Base-by-base conservation (phyloP, 2,888 invertebrate genomes). In the Tanypteryx hageni region DNA sequence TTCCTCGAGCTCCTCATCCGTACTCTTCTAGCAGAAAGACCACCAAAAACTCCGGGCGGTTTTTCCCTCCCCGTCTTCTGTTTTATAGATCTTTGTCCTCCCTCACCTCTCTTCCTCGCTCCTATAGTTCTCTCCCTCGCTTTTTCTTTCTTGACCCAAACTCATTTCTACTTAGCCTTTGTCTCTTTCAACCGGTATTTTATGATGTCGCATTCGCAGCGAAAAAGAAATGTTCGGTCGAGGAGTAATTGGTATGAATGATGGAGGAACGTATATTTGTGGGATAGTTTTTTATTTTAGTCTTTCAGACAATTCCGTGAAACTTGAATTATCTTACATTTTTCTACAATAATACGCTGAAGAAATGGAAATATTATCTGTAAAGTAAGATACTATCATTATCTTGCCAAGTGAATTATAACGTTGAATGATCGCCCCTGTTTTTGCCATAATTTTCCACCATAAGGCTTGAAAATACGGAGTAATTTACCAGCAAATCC, bases 161-260 rank as follows among this genome's bases (percentile, higher is more conserved):
- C 18, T 89, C 61, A 58, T 89, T 89, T 89, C 61, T 89, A 57
- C 58, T 89, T 22, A 4, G 31, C 58, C 44, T 89, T 27, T 58
- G 11, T 57, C n/a, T 85, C n/a, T 85, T 85, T 57, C 58, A 14
- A 85, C n/a, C 31, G 31, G 22, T 89, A 61, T 16, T 9, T 27
- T 58, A 58, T 61, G 27, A 27, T 27, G 58, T 89, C 31, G 61
- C 61, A 27, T 59, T 89, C 9, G 27, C n/a, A n/a, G 22, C 10
- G 89, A 58, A 89, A 89, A 89, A 89, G 18, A 89, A 27, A 76
- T 27, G 76, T 76, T 44, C 3, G 84, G 84, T 11, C n/a, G 58
- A 16, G 27, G 58, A 58, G 59, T 61, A 61, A 31, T 27, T 57
- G 58, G 11, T 57, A 11, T 59, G 58, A 58, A 56, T n/a, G 58